phyloP scores from a whole-genome alignment of 2,113 vertebrate species.

The Numenius arquata region DNA sequence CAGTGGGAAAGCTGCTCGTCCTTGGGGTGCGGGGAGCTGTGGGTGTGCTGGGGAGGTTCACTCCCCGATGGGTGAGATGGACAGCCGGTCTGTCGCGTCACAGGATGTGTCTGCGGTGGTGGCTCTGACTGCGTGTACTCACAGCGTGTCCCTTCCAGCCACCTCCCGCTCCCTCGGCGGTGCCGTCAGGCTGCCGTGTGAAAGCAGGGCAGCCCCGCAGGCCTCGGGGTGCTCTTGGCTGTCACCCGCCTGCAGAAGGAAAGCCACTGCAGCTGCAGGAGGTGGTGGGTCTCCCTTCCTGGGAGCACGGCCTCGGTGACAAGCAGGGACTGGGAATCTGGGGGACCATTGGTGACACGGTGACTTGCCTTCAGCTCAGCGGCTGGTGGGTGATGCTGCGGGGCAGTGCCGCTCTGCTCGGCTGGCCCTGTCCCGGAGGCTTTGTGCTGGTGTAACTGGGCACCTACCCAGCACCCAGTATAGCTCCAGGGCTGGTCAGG shows the following conservation, averaged over 20 bases:
- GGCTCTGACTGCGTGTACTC: background rate
- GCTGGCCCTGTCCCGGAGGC: background rate
- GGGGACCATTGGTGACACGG: background rate
- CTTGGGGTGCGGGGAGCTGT: accelerated
- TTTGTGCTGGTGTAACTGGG: background rate
- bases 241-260: background rate
- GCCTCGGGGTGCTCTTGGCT: background rate
- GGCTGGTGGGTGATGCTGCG: background rate
- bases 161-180: background rate
- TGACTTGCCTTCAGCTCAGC: background rate
- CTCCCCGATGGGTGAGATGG: background rate
- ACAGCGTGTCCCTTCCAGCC: background rate
- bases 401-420: accelerated
- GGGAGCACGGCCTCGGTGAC: accelerated
- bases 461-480: background rate
- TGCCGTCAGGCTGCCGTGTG: accelerated
- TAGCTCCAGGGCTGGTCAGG: background rate
- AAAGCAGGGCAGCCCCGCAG: background rate
- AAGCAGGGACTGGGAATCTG: background rate
- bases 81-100: background rate
- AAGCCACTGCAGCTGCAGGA: background rate
- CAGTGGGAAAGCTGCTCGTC: background rate
- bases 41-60: accelerated
- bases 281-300: background rate
- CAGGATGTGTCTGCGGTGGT: background rate